Conservation (phyloP, 2,113 vertebrate genomes). For the Tympanuchus pallidicinctus region DNA sequence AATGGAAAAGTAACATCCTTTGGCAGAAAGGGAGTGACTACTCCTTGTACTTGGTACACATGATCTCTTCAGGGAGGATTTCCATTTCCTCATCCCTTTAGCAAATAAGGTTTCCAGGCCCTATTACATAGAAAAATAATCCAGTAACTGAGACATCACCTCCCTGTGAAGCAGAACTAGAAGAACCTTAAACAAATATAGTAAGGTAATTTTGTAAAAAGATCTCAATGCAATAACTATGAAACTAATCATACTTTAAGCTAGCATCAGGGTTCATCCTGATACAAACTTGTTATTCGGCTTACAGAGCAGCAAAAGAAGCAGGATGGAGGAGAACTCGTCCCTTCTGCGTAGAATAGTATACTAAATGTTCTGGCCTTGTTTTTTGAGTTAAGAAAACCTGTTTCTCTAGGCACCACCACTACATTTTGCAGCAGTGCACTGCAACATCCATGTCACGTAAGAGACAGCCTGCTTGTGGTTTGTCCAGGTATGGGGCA, state of each 20-base stretch:
- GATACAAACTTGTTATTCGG: not conserved
- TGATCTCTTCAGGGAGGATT: not conserved
- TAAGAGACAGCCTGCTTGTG: fast-evolving
- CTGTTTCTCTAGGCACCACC: not conserved
- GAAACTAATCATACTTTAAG: not conserved
- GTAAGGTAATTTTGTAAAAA: too few relatives aligned
- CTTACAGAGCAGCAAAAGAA: not conserved
- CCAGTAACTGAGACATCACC: not conserved
- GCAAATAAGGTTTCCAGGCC: not conserved
- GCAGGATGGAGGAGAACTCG: not conserved
- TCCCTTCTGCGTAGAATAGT: not conserved
- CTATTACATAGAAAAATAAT: not conserved
- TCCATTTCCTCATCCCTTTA: not conserved
- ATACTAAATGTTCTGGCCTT: not conserved
- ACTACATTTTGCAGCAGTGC: not conserved
- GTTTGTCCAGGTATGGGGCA: not conserved
- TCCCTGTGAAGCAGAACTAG: not conserved
- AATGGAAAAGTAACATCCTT: not conserved
- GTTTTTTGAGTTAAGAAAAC: not conserved
- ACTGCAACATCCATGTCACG: not conserved
- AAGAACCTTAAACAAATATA: not conserved
- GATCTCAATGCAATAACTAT: not conserved
- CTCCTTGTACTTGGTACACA: not conserved
- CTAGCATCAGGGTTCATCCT: not conserved
- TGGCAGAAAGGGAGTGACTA: not conserved